Conservation (phyloP, 2,888 invertebrate species). For the Listrodromus nycthemerus region DNA sequence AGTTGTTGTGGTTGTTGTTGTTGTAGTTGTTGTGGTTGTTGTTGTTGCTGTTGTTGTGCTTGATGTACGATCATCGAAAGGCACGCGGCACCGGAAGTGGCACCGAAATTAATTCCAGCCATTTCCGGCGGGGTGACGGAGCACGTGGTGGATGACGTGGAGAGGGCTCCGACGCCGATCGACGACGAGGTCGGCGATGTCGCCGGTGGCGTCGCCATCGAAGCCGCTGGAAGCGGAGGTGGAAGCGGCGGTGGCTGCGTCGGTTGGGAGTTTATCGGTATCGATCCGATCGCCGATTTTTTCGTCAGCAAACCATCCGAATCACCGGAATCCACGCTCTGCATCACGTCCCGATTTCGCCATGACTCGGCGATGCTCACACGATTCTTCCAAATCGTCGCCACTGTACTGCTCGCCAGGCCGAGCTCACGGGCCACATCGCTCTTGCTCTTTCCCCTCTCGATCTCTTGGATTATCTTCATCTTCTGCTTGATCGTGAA, state of each 20-base stretch:
- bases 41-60: constrained; percentile 59
- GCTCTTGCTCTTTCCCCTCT: constrained; percentile 87
- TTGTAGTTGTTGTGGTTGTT: too few relatives aligned
- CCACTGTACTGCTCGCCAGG: constrained; percentile 86
- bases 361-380: constrained; percentile 85
- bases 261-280: constrained; percentile 18
- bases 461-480: constrained; percentile 87
- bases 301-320: constrained; percentile 64
- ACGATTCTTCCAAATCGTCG: constrained; percentile 87
- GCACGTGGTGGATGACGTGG: constrained; percentile 15
- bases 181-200: constrained; percentile 52
- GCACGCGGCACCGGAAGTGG: constrained; percentile 30
- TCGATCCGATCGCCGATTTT: constrained; percentile 28
- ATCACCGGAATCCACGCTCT: constrained; percentile 75
- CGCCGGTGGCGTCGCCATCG: constrained; percentile 61
- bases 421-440: constrained; percentile 86
- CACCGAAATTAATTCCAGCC: not conserved
- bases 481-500: constrained; percentile 88
- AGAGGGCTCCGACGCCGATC: constrained; percentile 27
- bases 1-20: too few relatives aligned
- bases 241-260: constrained; percentile 30
- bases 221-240: constrained; percentile 56
- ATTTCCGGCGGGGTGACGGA: constrained; percentile 29
- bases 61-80: constrained; percentile 45
- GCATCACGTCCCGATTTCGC: constrained; percentile 83